Evolutionary conservation across 2,888 invertebrate species (phyloP).

Genomic region (Polydesmus complanatus): DNA sequence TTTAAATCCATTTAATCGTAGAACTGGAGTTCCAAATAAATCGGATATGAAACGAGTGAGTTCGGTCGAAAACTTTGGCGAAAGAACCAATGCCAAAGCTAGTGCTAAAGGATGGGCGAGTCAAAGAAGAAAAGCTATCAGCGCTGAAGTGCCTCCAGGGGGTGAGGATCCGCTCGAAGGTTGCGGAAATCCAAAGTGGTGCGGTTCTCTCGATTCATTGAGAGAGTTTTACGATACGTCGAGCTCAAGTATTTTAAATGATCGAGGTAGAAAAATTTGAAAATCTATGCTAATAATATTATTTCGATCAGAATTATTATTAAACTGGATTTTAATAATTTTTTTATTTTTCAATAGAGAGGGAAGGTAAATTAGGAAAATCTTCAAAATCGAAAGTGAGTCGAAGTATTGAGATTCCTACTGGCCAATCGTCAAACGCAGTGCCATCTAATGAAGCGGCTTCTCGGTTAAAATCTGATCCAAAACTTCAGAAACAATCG

Average conservation of each 20-base stretch:
- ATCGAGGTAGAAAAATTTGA: background rate
- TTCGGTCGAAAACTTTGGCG: conserved; percentile 7
- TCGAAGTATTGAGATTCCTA: background rate
- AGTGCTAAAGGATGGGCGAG: background rate
- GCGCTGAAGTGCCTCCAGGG: background rate
- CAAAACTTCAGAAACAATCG: background rate
- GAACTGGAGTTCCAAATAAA: background rate
- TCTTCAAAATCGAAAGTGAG: background rate
- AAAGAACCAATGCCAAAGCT: background rate
- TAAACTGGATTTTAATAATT: background rate
- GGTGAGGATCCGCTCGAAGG: background rate
- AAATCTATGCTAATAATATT: background rate
- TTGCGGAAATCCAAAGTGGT: conserved; percentile 24
- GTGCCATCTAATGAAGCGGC: background rate
- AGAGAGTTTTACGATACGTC: conserved; percentile 33
- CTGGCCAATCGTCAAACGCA: background rate
- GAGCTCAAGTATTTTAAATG: conserved; percentile 19
- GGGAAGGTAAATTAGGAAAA: background rate
- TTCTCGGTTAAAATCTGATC: background rate
- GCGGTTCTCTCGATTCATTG: conserved; percentile 44
- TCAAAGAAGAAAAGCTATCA: background rate
- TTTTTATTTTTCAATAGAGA: background rate
- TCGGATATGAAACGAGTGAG: conserved; percentile 9
- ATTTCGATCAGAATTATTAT: background rate
- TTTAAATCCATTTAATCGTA: background rate